These are phyloP conservation scores for Gila robusta DNA, from an alignment of 2,797 vertebrate species.

Conservation along the genomic window DNA sequence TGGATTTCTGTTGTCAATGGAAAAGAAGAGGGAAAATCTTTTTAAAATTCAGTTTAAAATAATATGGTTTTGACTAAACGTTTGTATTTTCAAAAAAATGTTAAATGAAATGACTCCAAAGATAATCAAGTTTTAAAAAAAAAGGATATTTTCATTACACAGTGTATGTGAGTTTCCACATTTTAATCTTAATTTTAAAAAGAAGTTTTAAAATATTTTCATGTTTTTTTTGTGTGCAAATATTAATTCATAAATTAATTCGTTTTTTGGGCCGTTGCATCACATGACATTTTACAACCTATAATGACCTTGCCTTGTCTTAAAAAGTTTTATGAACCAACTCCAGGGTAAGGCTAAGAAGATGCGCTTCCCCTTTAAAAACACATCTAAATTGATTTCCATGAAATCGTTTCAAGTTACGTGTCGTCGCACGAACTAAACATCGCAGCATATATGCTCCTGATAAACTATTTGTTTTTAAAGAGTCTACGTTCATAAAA, in stretches of 20 bases:
- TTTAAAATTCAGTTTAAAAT: not conserved
- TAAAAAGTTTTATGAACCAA: not conserved
- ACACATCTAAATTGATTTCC: too few species aligned
- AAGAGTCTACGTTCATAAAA: too few species aligned
- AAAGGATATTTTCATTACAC: not conserved
- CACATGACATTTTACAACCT: not conserved
- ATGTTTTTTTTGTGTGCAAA: not conserved
- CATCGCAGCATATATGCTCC: too few species aligned
- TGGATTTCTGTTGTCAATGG: not conserved
- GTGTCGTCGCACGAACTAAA: too few species aligned
- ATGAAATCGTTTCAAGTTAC: too few species aligned
- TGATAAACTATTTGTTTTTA: too few species aligned
- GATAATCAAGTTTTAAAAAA: not conserved
- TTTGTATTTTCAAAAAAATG: not conserved
- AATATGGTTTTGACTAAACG: not conserved
- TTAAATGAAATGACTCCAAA: not conserved
- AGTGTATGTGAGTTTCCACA: not conserved
- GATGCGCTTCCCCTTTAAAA: too few species aligned
- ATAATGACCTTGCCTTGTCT: not conserved
- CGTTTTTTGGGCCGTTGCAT: not conserved
- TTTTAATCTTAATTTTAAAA: not conserved
- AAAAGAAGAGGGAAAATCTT: not conserved
- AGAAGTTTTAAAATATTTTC: too few species aligned
- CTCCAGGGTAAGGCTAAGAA: too few species aligned
- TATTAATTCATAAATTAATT: not conserved